Percentiles rank a stretch among this genome's conserved stretches.
Conservation (phyloP, 2,113 vertebrate genomes). For the Melanerpes formicivorus region DNA sequence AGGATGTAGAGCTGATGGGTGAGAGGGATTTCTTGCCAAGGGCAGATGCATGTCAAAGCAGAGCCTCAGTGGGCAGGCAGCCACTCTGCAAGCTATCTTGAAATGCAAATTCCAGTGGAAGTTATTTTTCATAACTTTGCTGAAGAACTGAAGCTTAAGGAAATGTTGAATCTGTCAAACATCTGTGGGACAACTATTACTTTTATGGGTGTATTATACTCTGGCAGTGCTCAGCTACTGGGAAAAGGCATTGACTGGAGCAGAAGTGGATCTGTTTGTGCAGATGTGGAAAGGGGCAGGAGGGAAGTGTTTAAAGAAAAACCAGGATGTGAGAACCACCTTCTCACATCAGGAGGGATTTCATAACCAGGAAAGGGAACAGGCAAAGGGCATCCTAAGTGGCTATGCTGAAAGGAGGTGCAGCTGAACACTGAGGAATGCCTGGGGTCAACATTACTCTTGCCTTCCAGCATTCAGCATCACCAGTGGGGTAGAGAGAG, state of each 20-base stretch:
- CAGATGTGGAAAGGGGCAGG: neutral
- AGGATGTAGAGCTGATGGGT: neutral
- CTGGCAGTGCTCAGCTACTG: neutral
- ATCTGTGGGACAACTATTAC: neutral
- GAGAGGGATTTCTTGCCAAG: neutral
- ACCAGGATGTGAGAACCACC: neutral
- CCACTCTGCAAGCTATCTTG: neutral
- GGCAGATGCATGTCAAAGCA: fast-evolving
- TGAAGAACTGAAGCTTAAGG: constrained; percentile 38
- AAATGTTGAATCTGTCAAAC: constrained; percentile 35
- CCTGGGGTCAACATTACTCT: neutral
- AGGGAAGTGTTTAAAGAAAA: neutral
- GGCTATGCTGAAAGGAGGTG: neutral
- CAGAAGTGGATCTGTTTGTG: neutral
- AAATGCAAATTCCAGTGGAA: neutral
- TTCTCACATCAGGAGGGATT: neutral
- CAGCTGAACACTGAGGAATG: neutral
- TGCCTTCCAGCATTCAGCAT: neutral
- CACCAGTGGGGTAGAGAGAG: neutral
- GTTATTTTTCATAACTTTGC: neutral
- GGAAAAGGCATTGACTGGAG: neutral
- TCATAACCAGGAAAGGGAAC: neutral
- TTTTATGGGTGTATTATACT: neutral
- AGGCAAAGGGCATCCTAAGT: neutral
- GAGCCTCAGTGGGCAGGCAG: neutral